phyloP scores from a whole-genome alignment of 2,797 vertebrate genomes.

The Nannoperca australis region DNA sequence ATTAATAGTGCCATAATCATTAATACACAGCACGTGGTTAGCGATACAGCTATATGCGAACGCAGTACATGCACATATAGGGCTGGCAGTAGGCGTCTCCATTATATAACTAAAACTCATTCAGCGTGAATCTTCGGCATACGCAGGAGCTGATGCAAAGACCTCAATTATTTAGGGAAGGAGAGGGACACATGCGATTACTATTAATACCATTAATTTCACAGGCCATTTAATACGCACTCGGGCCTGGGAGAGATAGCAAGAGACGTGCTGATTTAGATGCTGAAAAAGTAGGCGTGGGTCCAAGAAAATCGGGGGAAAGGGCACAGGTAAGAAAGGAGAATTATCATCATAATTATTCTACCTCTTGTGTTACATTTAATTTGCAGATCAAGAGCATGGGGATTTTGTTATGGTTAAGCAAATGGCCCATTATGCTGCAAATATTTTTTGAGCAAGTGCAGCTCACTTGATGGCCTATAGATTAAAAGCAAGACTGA shows the following conservation, averaged over 20 bases:
- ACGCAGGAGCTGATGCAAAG: slow-evolving; percentile 64
- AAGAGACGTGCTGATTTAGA: slow-evolving; percentile 43
- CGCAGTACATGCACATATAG: slow-evolving; percentile 5
- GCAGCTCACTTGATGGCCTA: slow-evolving; percentile 46
- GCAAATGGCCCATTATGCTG: slow-evolving; percentile 62
- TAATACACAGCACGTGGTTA: slow-evolving; percentile 44
- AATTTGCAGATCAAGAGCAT: slow-evolving; percentile 60
- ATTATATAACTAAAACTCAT: slow-evolving; percentile 51
- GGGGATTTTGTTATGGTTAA: slow-evolving; percentile 65
- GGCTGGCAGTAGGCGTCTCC: slow-evolving; percentile 5
- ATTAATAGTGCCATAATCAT: slow-evolving; percentile 58
- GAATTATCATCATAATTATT: slow-evolving; percentile 70
- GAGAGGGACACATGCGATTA: slow-evolving; percentile 72
- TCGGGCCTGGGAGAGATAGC: slow-evolving; percentile 40
- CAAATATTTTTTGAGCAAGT: slow-evolving; percentile 52
- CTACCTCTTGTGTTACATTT: slow-evolving; percentile 59
- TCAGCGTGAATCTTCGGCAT: slow-evolving; percentile 37
- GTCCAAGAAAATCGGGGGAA: slow-evolving; percentile 43
- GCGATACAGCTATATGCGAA: slow-evolving; percentile 21
- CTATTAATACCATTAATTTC: slow-evolving; percentile 84
- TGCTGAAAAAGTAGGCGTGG: slow-evolving; percentile 33
- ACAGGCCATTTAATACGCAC: slow-evolving; percentile 78
- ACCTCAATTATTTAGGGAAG: slow-evolving; percentile 79
- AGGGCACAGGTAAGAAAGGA: slow-evolving; percentile 21
- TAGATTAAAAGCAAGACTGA: slow-evolving; percentile 57